Conservation (phyloP, 2,888 invertebrate genomes). For the Pristionchus japonicus region DNA sequence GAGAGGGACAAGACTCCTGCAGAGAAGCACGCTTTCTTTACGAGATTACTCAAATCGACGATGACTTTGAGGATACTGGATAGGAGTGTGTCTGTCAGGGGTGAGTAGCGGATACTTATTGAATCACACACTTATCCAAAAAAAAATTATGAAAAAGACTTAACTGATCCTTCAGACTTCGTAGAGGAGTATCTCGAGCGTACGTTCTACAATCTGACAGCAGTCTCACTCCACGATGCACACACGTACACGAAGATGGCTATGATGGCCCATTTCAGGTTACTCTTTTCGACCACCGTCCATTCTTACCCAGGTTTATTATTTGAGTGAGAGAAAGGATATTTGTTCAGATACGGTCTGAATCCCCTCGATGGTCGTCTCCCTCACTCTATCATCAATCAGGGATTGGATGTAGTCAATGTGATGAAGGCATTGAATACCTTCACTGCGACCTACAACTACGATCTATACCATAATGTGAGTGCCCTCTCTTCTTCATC, state of each 20-base stretch:
- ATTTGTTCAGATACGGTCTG: slow-evolving; percentile 36
- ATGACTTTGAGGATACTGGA: slow-evolving; percentile 45
- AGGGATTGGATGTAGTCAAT: slow-evolving; percentile 94
- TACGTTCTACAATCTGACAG: slow-evolving; percentile 96
- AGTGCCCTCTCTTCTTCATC: not conserved
- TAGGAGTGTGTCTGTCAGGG: slow-evolving; percentile 28
- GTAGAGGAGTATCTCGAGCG: slow-evolving; percentile 92
- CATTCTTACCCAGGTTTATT: not conserved
- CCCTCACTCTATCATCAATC: slow-evolving; percentile 95
- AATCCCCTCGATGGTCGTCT: slow-evolving; percentile 85
- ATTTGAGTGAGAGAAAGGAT: not conserved
- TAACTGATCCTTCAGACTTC: slow-evolving; percentile 50
- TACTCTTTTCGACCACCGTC: not conserved
- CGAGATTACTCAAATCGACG: slow-evolving; percentile 26
- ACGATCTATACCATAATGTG: slow-evolving; percentile 82
- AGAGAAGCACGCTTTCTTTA: slow-evolving; percentile 40
- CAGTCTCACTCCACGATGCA: slow-evolving; percentile 97
- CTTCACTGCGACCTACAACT: slow-evolving; percentile 92
- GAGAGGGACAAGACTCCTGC: slow-evolving; percentile 46
- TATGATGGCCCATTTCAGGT: slow-evolving; percentile 83
- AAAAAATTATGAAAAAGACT: not conserved
- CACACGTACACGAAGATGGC: slow-evolving; percentile 97
- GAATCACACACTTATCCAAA: not conserved
- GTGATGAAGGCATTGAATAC: slow-evolving; percentile 96
- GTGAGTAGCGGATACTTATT: not conserved